Evolutionary conservation across 2,888 invertebrate species (phyloP), one percentile per base, ranked within the genome.

Genomic region (Pseudolycoriella hygida): DNA sequence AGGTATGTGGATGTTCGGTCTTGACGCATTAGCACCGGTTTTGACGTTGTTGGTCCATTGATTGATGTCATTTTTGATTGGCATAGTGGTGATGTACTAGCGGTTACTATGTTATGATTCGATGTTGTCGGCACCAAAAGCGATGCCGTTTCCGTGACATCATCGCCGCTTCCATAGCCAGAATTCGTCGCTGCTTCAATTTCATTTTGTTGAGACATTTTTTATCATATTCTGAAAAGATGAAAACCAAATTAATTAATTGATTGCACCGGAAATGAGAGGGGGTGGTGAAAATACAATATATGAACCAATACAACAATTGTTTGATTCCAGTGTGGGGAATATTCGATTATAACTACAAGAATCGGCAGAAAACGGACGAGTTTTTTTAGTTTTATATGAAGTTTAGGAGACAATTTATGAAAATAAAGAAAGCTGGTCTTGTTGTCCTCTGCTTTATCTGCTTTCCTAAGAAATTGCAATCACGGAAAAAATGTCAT

Each of bases 21-120:
- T 67, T 87, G 87, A 52, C 87, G 74, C 69, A 83, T 86, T 52
- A 87, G 69, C 50, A 85, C 80, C 52, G 87, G 87, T 62, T 87
- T 87, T 44, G 69, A 53, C 10, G 51, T 46, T 31, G 68, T 67
- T 50, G 64, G 64, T 48, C 63, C 61, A 53, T 63, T 62, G 2
- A 57, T 57, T 42, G 64, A 61, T 61, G 62, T 41, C 60, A 40
- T 17, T 31, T 54, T 54, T 49, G 55, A 55, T 53, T 54, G 48
- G 25, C 50, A 56, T 49, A 6, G 68, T 66, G 51, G 68, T 67
- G 44, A 69, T 66, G 17, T 50, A 47, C 40, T 54, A 52, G 31
- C 68, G 52, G 52, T 31, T 63, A 63, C 57, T 64, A 54, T 63
- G 68, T 61, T 44, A 59, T 53, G 43, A 59, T 56, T 44, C 54